These are phyloP conservation scores for Myotis davidii DNA, from an alignment of 2,113 vertebrate genomes.

Conservation along the genomic window DNA sequence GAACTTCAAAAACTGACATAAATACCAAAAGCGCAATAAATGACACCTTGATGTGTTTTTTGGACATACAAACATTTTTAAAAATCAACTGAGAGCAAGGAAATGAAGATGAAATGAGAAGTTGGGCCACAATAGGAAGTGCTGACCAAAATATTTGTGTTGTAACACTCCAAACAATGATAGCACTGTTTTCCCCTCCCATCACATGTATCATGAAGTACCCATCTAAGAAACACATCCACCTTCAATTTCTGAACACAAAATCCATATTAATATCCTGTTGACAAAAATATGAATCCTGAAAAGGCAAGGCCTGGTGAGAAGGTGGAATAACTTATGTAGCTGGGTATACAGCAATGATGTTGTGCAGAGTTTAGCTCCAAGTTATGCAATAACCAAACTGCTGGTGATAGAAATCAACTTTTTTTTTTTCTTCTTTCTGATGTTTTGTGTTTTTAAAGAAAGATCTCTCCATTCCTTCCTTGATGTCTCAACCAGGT, in stretches of 20 bases:
- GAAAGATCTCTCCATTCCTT: constrained; percentile 21
- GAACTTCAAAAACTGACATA: constrained; percentile 11
- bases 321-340: background rate
- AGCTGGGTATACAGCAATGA: background rate
- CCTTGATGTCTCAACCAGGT: constrained; percentile 6
- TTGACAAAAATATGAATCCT: background rate
- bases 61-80: background rate
- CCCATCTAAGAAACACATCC: background rate
- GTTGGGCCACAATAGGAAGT: constrained; percentile 71
- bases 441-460: constrained; percentile 44
- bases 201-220: background rate
- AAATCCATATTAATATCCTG: background rate
- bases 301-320: background rate
- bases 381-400: constrained; percentile 73
- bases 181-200: background rate
- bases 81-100: constrained; percentile 33
- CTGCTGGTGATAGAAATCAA: constrained; percentile 72
- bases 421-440: constrained; percentile 33
- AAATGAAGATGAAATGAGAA: constrained; percentile 73
- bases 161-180: constrained; percentile 62
- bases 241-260: background rate
- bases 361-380: constrained; percentile 44
- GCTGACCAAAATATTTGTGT: constrained; percentile 72
- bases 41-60: background rate
- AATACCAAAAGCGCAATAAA: background rate